phyloP scores from a whole-genome alignment of 2,888 invertebrate genomes.

The Macrosoma leucophasiata region DNA sequence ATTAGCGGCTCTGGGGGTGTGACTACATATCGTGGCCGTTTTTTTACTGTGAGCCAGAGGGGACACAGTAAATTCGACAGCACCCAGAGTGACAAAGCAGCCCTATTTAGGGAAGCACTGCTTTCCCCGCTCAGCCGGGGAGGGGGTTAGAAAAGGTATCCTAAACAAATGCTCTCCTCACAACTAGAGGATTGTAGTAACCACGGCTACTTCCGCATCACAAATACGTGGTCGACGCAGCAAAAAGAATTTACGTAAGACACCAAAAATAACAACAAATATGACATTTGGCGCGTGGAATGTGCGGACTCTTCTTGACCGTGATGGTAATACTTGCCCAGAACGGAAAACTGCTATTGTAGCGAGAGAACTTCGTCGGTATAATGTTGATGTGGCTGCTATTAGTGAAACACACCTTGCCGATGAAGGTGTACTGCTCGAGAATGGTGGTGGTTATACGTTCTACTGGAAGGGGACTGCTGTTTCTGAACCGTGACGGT shows the following conservation, averaged over 20 bases:
- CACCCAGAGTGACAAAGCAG: constrained; percentile 20
- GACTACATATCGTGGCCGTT: constrained; percentile 7
- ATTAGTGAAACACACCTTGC: constrained; percentile 1
- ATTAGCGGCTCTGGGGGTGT: constrained; percentile 3
- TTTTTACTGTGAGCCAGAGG: neutral
- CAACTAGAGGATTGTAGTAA: constrained; percentile 11
- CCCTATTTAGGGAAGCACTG: constrained; percentile 27
- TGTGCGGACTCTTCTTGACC: constrained; percentile 23
- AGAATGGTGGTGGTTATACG: constrained; percentile 1
- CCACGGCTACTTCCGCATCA: constrained; percentile 17
- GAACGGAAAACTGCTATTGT: constrained; percentile 24
- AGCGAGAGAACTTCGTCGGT: constrained; percentile 22
- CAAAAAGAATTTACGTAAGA: too few relatives aligned
- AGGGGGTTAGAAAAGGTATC: constrained; percentile 27
- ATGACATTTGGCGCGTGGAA: constrained; percentile 18
- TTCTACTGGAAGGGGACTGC: neutral
- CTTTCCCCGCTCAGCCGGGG: constrained; percentile 25
- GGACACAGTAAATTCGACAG: too few relatives aligned
- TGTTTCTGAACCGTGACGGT: too few relatives aligned
- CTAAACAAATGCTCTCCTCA: constrained; percentile 21
- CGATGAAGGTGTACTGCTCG: neutral
- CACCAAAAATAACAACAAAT: neutral
- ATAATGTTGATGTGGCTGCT: constrained; percentile 9
- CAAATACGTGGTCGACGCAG: too few relatives aligned
- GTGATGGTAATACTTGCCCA: constrained; percentile 15